Base-by-base conservation (phyloP, 2,113 vertebrate species). In the Meleagris gallopavo region DNA sequence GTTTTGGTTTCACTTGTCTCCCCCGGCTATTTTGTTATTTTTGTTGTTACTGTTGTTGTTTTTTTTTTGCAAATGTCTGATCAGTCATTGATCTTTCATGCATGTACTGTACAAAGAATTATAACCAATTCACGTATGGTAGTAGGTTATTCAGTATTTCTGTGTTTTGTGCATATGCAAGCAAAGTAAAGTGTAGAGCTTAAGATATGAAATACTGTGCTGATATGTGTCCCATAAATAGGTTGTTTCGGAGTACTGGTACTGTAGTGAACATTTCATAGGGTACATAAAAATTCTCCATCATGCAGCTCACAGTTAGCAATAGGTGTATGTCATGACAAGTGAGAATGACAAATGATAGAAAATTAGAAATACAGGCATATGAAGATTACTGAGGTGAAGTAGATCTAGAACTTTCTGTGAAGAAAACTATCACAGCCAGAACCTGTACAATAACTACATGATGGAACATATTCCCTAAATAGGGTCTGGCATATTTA, bases 311-410 rank as follows among this genome's bases (percentile, higher is more conserved):
- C 55, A 64, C 70, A 81, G 7, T 93, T 62, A 43, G 14, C 22
- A 11, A 67, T 50, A 94, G 88, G 71, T 45, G 55, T 77, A 74
- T n/a, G n/a, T 81, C 74, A 62, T 84, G 80, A 65, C 83, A 88
- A 83, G 72, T 50, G 73, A 75, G 17, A 72, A 38, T 83, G 57
- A 41, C 45, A 85, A 93, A 58, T 9, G 52, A 30, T 24, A 38
- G 67, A 45, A 71, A 71, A 50, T 58, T 50, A 67, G 76, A 90
- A 83, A 77, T 54, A 62, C 16, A 58, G 58, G 61, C 75, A 67
- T 21, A 58, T 89, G 83, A 55, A 83, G 29, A 66, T 75, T 86
- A 57, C 57, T 86, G 41, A 60, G 55, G 15, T 78, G 38, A 81
- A 69, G 25, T 74, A 73, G 41, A 45, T 62, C 30, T 27, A 46